These are phyloP conservation scores for Neogale vison DNA, from an alignment of 2,113 vertebrate genomes.

Conservation along the genomic window DNA sequence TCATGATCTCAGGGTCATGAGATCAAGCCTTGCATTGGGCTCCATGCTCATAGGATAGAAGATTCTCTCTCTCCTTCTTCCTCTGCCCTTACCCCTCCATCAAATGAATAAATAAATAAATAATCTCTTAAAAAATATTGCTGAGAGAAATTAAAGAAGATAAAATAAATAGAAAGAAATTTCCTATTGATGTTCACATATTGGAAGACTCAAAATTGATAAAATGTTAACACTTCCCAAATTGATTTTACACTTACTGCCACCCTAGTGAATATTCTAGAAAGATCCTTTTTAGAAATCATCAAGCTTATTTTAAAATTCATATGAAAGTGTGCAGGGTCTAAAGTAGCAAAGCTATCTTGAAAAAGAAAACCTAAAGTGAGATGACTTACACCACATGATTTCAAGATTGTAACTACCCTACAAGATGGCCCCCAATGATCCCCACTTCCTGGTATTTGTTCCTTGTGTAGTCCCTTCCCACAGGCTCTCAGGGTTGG, in stretches of 20 bases:
- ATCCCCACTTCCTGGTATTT: background rate
- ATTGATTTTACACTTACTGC: background rate
- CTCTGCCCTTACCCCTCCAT: background rate
- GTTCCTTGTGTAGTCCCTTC: background rate
- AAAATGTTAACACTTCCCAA: background rate
- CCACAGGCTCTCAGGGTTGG: background rate
- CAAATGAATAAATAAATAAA: background rate
- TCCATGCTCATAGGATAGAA: background rate
- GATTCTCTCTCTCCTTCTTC: background rate
- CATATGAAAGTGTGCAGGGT: background rate
- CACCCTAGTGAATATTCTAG: background rate
- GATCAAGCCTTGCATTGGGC: background rate
- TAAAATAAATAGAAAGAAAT: background rate
- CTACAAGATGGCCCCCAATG: background rate
- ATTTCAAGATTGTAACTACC: background rate
- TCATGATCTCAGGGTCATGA: background rate
- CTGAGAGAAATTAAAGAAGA: background rate
- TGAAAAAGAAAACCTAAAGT: background rate
- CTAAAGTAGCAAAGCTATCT: background rate
- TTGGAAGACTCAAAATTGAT: background rate
- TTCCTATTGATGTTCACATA: background rate
- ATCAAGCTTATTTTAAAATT: constrained; percentile 5
- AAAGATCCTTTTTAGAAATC: background rate
- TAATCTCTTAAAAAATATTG: background rate
- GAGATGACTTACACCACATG: background rate